phyloP scores from a whole-genome alignment of 2,113 vertebrate genomes.

The Nothocercus julius region DNA sequence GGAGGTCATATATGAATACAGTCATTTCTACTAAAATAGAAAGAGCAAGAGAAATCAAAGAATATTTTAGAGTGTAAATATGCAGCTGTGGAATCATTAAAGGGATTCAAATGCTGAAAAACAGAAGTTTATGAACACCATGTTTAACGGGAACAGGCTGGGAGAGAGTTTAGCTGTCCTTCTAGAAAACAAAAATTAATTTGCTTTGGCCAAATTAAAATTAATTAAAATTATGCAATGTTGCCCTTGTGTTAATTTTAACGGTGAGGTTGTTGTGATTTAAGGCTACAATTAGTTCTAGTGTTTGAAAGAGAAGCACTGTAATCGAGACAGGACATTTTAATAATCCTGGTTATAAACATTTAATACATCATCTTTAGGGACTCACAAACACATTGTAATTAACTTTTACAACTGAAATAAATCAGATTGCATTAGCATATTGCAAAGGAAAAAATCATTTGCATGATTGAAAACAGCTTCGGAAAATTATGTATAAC shows the following conservation, averaged over 20 bases:
- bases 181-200: constrained; percentile 88
- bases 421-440: constrained; percentile 95
- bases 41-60: constrained; percentile 24
- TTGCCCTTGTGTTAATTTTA: constrained; percentile 88
- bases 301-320: constrained; percentile 87
- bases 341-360: constrained; percentile 96
- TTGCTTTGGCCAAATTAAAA: constrained; percentile 88
- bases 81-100: constrained; percentile 4
- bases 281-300: constrained; percentile 90
- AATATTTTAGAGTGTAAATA: constrained; percentile 24
- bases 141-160: constrained; percentile 5
- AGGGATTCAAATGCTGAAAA: constrained; percentile 46
- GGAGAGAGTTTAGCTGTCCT: constrained; percentile 79
- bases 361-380: constrained; percentile 93
- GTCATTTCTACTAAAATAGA: constrained; percentile 29
- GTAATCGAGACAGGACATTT: constrained; percentile 93
- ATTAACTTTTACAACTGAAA: constrained; percentile 97
- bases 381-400: constrained; percentile 95
- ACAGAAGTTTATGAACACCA: constrained; percentile 69
- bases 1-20: neutral
- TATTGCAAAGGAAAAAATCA: constrained; percentile 93
- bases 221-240: constrained; percentile 90
- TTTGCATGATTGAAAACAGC: constrained; percentile 96
- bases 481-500: constrained; percentile 87
- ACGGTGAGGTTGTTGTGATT: constrained; percentile 85